These are phyloP conservation scores for Papilio aristodemus DNA, from an alignment of 1,140 invertebrate species.

Conservation along the genomic window DNA sequence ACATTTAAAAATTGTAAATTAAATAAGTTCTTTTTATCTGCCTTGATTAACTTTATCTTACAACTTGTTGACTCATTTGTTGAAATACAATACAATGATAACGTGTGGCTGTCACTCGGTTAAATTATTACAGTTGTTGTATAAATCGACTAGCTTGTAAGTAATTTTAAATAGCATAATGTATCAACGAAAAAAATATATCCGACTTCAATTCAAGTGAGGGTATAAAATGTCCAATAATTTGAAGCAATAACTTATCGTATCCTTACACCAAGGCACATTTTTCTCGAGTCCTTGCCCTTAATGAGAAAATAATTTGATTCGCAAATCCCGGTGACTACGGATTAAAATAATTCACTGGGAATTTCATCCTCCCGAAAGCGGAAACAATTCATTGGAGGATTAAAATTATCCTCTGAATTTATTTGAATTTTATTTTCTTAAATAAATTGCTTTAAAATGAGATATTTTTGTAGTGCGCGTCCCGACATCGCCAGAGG, in stretches of 20 bases:
- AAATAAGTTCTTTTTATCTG: no score
- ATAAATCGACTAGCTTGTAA: no score
- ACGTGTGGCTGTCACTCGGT: no score
- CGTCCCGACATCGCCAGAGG: not conserved
- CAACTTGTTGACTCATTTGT: no score
- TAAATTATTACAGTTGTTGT: no score
- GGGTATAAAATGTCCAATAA: not conserved
- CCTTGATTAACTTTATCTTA: no score
- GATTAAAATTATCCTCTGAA: conserved; percentile 10
- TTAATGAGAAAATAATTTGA: conserved; percentile 24
- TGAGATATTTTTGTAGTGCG: not conserved
- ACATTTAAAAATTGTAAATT: no score
- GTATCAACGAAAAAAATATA: not conserved
- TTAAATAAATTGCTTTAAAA: conserved; percentile 11
- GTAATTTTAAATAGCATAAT: not conserved
- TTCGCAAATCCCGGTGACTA: conserved; percentile 4
- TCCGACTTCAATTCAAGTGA: not conserved
- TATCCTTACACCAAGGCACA: conserved; percentile 3
- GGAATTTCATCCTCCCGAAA: not conserved
- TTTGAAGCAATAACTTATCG: conserved; percentile 11
- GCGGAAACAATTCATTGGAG: conserved; percentile 18
- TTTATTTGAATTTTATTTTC: conserved; percentile 17
- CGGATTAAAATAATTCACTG: conserved; percentile 9
- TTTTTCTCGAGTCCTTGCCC: conserved; percentile 8
- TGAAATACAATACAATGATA: no score